phyloP scores from a whole-genome alignment of 2,113 vertebrate genomes.

The Coptodon bakossiorum region DNA sequence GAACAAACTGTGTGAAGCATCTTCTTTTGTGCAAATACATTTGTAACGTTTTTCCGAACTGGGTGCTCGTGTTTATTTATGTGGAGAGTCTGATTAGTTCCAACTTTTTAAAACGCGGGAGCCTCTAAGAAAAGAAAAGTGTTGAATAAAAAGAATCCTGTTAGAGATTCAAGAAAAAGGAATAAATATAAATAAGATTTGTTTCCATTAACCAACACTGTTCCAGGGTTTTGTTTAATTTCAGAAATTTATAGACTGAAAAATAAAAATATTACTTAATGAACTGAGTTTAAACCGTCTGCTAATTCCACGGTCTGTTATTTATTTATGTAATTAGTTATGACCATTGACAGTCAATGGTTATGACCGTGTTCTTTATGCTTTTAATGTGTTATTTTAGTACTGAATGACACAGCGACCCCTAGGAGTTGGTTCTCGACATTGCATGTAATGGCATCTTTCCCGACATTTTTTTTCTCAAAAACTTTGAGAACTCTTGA shows the following conservation, averaged over 20 bases:
- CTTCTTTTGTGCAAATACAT: constrained; percentile 52
- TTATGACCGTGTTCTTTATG: not conserved
- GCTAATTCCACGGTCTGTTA: accelerated
- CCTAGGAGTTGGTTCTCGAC: not conserved
- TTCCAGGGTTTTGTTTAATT: not conserved
- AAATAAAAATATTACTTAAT: not conserved
- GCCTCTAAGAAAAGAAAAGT: not conserved
- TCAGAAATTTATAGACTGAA: accelerated
- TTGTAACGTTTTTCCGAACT: constrained; percentile 34
- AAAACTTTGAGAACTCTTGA: not conserved
- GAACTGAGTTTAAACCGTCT: not conserved
- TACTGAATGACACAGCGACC: not conserved
- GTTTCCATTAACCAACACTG: not conserved
- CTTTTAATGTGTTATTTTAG: not conserved
- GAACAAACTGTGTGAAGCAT: constrained; percentile 40
- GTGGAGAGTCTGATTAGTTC: not conserved
- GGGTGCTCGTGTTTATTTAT: not conserved
- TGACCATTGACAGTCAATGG: no score
- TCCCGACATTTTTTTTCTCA: not conserved
- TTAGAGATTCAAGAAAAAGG: not conserved
- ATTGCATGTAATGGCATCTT: accelerated
- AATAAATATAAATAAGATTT: not conserved
- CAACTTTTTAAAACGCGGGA: not conserved
- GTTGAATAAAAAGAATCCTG: not conserved
- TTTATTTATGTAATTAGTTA: not conserved